Evolutionary conservation across 2,888 invertebrate genomes (phyloP).

Genomic region (Pyrrhia umbra): DNA sequence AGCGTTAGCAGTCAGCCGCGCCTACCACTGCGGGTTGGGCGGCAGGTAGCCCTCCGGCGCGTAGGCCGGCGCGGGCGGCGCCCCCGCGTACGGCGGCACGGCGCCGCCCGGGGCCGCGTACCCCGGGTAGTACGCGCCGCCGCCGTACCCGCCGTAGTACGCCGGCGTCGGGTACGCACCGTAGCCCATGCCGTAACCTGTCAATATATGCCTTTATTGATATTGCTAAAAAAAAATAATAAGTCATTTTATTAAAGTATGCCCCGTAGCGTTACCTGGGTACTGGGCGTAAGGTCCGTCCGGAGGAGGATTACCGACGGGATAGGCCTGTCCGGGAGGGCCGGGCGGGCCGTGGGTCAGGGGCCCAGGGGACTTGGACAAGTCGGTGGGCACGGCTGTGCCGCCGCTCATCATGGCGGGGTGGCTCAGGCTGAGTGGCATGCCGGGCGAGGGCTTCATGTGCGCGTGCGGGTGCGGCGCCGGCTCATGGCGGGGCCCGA

Average conservation of each 20-base stretch:
- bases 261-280: slow-evolving; percentile 75
- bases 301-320: slow-evolving; percentile 69
- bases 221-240: background rate
- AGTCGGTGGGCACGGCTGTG: slow-evolving; percentile 66
- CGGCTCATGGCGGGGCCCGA: slow-evolving; percentile 42
- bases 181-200: slow-evolving; percentile 86
- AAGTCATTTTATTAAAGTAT: background rate
- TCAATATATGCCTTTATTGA: slow-evolving; percentile 22
- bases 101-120: slow-evolving; percentile 73
- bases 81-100: slow-evolving; percentile 65
- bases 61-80: slow-evolving; percentile 67
- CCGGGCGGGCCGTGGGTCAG: slow-evolving; percentile 65
- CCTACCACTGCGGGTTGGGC: slow-evolving; percentile 85
- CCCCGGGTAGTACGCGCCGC: slow-evolving; percentile 81
- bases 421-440: slow-evolving; percentile 72
- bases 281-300: slow-evolving; percentile 82
- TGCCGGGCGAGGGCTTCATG: slow-evolving; percentile 50
- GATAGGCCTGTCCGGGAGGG: slow-evolving; percentile 27
- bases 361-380: slow-evolving; percentile 64
- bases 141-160: slow-evolving; percentile 90
- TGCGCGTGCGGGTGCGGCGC: slow-evolving; percentile 54
- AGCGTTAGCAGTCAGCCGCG: slow-evolving; percentile 39
- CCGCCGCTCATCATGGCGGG: slow-evolving; percentile 72
- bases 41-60: slow-evolving; percentile 79
- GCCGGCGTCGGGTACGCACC: slow-evolving; percentile 84